These are phyloP conservation scores for Perca flavescens DNA, from an alignment of 2,113 vertebrate genomes.

Conservation along the genomic window DNA sequence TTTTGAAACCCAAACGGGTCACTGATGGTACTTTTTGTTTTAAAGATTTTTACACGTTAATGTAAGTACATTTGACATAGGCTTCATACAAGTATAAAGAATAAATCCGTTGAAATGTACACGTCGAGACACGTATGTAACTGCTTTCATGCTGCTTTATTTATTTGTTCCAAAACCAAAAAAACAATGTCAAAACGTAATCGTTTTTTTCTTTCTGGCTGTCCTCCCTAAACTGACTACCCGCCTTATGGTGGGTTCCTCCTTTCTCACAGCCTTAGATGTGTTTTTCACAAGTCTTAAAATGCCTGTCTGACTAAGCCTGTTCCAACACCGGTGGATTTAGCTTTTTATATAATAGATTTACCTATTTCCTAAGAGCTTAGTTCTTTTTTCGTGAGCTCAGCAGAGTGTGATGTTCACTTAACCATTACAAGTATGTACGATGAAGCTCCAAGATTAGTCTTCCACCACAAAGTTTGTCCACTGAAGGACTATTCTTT, in stretches of 20 bases:
- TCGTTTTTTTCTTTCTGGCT: neutral
- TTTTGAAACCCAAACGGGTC: neutral
- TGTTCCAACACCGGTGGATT: conserved; percentile 61
- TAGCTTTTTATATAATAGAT: conserved; percentile 75
- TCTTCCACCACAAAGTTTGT: conserved; percentile 36
- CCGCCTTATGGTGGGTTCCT: conserved; percentile 1
- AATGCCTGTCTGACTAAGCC: conserved; percentile 68
- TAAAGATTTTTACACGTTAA: neutral
- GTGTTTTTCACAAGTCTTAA: conserved; percentile 59
- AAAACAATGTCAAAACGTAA: neutral
- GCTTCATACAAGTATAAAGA: neutral
- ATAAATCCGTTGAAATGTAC: neutral
- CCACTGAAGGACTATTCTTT: conserved; percentile 10
- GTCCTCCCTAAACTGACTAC: conserved; percentile 2
- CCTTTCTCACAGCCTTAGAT: conserved; percentile 5
- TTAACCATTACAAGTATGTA: conserved; percentile 32
- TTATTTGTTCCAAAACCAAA: neutral
- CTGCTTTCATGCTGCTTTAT: too few relatives aligned
- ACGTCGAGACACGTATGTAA: too few relatives aligned
- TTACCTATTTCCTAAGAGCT: conserved; percentile 66
- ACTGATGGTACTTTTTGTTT: neutral
- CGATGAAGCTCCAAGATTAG: conserved; percentile 8
- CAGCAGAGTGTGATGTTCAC: conserved; percentile 59
- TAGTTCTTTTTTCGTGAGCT: conserved; percentile 54
- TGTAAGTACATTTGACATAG: neutral